These are phyloP conservation scores for Galago senegalensis DNA, from an alignment of 2,797 vertebrate species.

Conservation along the genomic window DNA sequence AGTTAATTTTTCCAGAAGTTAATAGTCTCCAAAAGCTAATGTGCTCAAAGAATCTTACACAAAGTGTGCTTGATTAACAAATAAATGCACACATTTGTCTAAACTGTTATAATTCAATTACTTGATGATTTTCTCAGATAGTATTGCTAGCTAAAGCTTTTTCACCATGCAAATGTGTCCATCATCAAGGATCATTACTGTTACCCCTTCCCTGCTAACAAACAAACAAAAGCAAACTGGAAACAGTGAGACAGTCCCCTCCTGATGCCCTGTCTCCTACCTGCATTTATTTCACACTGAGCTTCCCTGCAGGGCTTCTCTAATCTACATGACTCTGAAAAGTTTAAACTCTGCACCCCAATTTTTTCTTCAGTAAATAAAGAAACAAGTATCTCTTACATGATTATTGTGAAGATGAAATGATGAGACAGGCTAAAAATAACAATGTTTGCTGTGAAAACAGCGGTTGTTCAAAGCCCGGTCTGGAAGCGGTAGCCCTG, in stretches of 20 bases:
- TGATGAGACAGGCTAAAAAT: not conserved
- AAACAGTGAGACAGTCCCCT: no score
- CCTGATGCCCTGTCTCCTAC: no score
- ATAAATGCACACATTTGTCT: constrained; percentile 73
- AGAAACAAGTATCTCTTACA: not conserved
- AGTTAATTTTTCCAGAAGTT: constrained; percentile 77
- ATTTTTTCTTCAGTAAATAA: not conserved
- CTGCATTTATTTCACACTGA: not conserved
- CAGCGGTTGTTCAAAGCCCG: not conserved
- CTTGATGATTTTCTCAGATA: constrained; percentile 74
- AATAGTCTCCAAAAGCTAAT: constrained; percentile 82
- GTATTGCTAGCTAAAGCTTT: not conserved
- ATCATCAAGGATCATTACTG: not conserved
- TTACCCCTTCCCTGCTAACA: not conserved
- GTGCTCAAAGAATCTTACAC: constrained; percentile 80
- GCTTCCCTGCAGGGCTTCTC: not conserved
- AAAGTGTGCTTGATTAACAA: constrained; percentile 82
- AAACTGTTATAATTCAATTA: constrained; percentile 82
- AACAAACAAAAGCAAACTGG: not conserved
- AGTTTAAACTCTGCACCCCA: not conserved
- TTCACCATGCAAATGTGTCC: not conserved
- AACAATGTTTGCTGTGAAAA: no score
- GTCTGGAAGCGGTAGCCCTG: no score
- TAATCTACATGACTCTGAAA: not conserved
- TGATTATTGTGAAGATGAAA: not conserved